Evolutionary conservation across 1,140 invertebrate genomes (phyloP).

Genomic region (Apis cerana): DNA sequence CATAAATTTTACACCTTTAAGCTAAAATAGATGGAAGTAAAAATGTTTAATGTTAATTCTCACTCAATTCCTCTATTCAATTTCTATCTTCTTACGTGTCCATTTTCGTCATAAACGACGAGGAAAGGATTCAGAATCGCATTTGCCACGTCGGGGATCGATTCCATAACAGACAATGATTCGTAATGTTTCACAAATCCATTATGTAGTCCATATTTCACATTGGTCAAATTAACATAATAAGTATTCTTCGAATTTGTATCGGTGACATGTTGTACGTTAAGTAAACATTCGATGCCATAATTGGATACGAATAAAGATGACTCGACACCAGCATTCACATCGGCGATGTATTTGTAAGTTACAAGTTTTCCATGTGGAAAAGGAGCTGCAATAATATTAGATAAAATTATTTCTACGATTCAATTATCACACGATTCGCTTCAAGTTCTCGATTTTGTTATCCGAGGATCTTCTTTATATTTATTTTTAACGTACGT

Average conservation of each 20-base stretch:
- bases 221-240: constrained; percentile 67
- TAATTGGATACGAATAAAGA: constrained; percentile 72
- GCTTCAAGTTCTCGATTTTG: background rate
- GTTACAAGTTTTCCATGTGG: constrained; percentile 71
- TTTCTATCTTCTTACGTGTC: constrained; percentile 57
- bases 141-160: constrained; percentile 56
- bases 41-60: background rate
- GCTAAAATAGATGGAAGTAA: constrained; percentile 41
- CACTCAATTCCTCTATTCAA: background rate
- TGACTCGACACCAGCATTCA: constrained; percentile 73
- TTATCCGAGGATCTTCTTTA: background rate
- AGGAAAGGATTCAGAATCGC: constrained; percentile 70
- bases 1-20: constrained; percentile 66
- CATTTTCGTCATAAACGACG: constrained; percentile 67
- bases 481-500: constrained; percentile 35
- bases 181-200: constrained; percentile 53
- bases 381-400: constrained; percentile 60
- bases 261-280: constrained; percentile 65
- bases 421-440: no score
- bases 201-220: constrained; percentile 74
- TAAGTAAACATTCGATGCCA: constrained; percentile 69
- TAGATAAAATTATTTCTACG: background rate
- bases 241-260: constrained; percentile 58
- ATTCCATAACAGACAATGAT: constrained; percentile 2
- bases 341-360: constrained; percentile 75